Evolutionary conservation across 2,888 invertebrate species (phyloP), one percentile per base, ranked within the genome.

Genomic region (Lithodes maja): DNA sequence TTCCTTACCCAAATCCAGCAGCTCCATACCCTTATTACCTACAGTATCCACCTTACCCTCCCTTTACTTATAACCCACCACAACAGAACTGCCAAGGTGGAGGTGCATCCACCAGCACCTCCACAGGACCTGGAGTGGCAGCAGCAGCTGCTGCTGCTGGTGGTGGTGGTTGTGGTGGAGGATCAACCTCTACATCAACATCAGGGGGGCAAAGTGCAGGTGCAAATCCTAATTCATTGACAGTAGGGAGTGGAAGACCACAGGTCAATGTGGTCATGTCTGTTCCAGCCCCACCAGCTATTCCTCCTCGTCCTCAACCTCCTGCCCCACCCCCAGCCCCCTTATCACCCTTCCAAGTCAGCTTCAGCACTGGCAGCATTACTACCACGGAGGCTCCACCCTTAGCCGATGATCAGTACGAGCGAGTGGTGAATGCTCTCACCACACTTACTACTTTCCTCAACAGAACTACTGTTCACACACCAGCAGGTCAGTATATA

Each of bases 61-160:
- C 53, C 9, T 12, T 12, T 33, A 12, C 68, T 12, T 50, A 69
- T 15, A 49, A 33, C 49, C 83, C 15, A 15, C 71, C n/a, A 15
- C 5, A 61, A 5, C 68, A 9, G 49, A 52, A 17, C 15, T 83
- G 83, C 52, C 83, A 50, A 15, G 83, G 83, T n/a, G 83, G 83
- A 2, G 83, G 83, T n/a, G 83, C 83, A 49, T 83, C 83, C n/a
- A 83, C 83, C 52, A 83, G 83, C 53, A 83, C 83, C 15, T 83
- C 83, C 15, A 83, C 83, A n/a, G 83, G 83, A 17, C 83, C 83
- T 68, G 83, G 83, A 50, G 17, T 68, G 7, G 83, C 83, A 15
- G 83, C 83, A 69, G 83, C 83, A 15, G 83, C 83, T 50, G 83
- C 83, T 50, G 83, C 83, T 50, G 83, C 83, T 52, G 83, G 83